phyloP scores from a whole-genome alignment of 2,797 vertebrate species.

The Trachurus trachurus region DNA sequence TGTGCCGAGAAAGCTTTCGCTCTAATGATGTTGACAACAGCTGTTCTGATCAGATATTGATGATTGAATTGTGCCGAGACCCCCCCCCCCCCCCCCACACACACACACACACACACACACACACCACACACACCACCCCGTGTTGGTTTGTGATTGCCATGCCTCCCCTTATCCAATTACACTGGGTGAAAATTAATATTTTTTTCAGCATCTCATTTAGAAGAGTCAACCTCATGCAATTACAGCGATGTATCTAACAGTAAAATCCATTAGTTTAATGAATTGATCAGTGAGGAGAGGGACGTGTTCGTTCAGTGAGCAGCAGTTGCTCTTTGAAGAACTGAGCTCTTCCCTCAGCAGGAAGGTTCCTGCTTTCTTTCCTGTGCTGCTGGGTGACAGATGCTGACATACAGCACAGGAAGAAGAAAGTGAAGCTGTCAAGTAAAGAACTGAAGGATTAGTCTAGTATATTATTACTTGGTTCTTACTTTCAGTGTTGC shows the following conservation, averaged over 20 bases:
- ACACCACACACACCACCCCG: neutral
- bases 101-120: too few species aligned
- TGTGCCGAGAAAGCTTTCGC: conserved; percentile 7
- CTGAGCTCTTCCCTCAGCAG: conserved; percentile 23
- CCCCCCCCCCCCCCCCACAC: conserved; percentile 12
- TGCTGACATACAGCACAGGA: neutral
- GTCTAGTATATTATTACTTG: neutral
- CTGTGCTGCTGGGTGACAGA: conserved; percentile 14
- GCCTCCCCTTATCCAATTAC: conserved; percentile 57
- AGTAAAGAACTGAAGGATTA: neutral
- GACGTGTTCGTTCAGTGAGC: conserved; percentile 48
- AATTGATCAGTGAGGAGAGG: conserved; percentile 57
- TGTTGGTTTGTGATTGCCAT: conserved; percentile 31
- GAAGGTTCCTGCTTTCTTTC: conserved; percentile 4
- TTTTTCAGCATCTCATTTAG: conserved; percentile 59
- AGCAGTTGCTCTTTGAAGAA: conserved; percentile 29
- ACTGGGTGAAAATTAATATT: conserved; percentile 49
- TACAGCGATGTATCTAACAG: conserved; percentile 49
- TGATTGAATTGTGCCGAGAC: conserved; percentile 44
- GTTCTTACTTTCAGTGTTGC: too few species aligned
- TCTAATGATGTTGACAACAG: conserved; percentile 39
- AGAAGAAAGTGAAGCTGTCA: neutral
- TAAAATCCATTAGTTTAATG: conserved; percentile 67
- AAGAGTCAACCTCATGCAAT: conserved; percentile 58
- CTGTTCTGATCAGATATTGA: conserved; percentile 62